A percentile compares a stretch with the other conserved stretches of the same genome.
Conservation (phyloP, 2,797 vertebrate genomes). For the Thripadectes ignobilis region DNA sequence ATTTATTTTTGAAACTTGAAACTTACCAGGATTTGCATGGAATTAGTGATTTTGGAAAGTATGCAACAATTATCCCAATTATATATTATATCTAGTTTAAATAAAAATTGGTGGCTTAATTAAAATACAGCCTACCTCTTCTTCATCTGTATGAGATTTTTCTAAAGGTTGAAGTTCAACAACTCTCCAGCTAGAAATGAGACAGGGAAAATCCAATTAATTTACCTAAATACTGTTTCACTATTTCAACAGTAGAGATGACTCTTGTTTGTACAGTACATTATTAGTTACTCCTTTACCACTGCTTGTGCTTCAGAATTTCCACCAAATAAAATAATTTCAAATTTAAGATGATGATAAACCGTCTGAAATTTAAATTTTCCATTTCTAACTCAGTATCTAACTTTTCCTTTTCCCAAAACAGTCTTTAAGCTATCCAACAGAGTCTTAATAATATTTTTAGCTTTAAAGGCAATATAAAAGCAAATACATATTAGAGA, state of each 20-base stretch:
- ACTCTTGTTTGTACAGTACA: neutral
- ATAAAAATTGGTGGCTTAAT: neutral
- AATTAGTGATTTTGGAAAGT: neutral
- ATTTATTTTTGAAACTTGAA: neutral
- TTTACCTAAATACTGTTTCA: neutral
- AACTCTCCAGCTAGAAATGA: constrained; percentile 84
- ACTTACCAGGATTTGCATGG: neutral
- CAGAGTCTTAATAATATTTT: neutral
- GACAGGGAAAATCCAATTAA: constrained; percentile 41
- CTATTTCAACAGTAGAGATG: neutral
- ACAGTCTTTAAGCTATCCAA: neutral
- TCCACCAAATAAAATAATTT: neutral
- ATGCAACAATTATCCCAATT: neutral
- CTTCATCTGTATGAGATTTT: constrained; percentile 57
- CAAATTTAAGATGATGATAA: neutral
- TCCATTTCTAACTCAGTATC: neutral
- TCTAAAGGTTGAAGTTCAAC: constrained; percentile 75
- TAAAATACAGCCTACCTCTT: constrained; percentile 74
- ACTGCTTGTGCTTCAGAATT: neutral
- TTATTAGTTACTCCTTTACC: neutral
- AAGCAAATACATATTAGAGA: neutral
- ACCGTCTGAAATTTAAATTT: neutral
- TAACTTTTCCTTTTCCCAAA: neutral
- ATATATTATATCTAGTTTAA: neutral
- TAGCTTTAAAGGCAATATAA: neutral